These are phyloP conservation scores for Talpa occidentalis DNA, from an alignment of 2,113 vertebrate species.

Conservation along the genomic window DNA sequence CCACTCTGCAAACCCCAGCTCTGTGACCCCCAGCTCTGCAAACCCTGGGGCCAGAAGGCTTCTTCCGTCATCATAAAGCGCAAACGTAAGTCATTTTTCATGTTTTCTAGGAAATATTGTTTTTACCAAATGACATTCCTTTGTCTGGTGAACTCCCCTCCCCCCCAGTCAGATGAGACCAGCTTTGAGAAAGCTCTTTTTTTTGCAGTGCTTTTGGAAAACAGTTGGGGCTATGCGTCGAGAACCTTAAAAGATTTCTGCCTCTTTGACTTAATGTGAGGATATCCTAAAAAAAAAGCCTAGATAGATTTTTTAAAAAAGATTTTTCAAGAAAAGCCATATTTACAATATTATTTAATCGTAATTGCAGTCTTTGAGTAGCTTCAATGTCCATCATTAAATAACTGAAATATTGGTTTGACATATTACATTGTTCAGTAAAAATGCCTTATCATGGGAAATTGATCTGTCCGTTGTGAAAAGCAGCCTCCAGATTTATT, in stretches of 20 bases:
- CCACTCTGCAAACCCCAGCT: conserved; percentile 69
- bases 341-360: neutral
- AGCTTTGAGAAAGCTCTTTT: too few species aligned
- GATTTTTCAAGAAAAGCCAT: neutral
- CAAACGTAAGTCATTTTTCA: conserved; percentile 88
- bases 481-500: neutral
- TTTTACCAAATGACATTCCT: neutral
- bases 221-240: neutral
- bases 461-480: neutral
- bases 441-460: neutral
- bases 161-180: too few species aligned
- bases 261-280: too few species aligned
- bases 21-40: too few species aligned
- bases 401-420: neutral
- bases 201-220: neutral
- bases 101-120: neutral
- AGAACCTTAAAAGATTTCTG: neutral
- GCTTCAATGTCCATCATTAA: neutral
- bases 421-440: neutral
- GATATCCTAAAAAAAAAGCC: neutral
- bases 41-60: conserved; percentile 95
- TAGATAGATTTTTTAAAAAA: neutral
- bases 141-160: too few species aligned
- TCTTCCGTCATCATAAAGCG: conserved; percentile 95
- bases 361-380: neutral